These are phyloP conservation scores for Theonella swinhoei DNA, from an alignment of 37 sponge, comb jelly and placozoan genomes.

Conservation along the genomic window DNA sequence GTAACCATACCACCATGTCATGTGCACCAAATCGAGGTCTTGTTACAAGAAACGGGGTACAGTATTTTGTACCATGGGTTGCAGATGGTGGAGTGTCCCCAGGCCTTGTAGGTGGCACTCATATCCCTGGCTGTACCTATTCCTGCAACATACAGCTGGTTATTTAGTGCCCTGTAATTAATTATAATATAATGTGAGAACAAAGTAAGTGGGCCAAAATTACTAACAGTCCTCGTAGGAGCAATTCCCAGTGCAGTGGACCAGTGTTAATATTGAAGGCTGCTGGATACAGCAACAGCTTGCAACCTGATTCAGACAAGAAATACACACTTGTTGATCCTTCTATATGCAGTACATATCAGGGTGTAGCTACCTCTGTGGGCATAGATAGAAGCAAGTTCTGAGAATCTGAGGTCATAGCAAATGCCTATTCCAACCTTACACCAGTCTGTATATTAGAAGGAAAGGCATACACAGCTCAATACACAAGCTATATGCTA, in stretches of 20 bases:
- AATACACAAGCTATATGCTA: no score
- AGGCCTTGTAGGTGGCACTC: conserved; percentile 66
- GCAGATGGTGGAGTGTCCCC: conserved; percentile 80
- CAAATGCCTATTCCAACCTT: conserved; percentile 87
- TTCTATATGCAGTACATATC: not conserved
- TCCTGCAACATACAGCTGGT: conserved; percentile 70
- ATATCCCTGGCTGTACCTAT: conserved; percentile 74
- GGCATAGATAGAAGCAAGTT: conserved; percentile 65
- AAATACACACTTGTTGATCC: not conserved
- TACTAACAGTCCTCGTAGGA: conserved; percentile 52
- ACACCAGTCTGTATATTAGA: conserved; percentile 52
- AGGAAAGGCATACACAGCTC: not conserved
- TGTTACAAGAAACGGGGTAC: not conserved
- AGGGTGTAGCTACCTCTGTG: conserved; percentile 10
- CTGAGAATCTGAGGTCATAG: conserved; percentile 86
- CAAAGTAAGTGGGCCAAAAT: not conserved
- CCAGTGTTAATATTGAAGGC: conserved; percentile 95
- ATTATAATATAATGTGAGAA: not conserved
- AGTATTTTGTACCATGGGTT: conserved; percentile 67
- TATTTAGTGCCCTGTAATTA: conserved; percentile 58
- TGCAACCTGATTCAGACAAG: conserved; percentile 43
- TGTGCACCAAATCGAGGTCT: not conserved
- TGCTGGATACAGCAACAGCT: conserved; percentile 82
- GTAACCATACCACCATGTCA: not conserved
- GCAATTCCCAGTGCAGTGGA: conserved; percentile 87